Percentiles rank a stretch among this genome's conserved stretches.
Evolutionary conservation across 2,888 invertebrate species (phyloP).

Genomic region (Villa cingulata): DNA sequence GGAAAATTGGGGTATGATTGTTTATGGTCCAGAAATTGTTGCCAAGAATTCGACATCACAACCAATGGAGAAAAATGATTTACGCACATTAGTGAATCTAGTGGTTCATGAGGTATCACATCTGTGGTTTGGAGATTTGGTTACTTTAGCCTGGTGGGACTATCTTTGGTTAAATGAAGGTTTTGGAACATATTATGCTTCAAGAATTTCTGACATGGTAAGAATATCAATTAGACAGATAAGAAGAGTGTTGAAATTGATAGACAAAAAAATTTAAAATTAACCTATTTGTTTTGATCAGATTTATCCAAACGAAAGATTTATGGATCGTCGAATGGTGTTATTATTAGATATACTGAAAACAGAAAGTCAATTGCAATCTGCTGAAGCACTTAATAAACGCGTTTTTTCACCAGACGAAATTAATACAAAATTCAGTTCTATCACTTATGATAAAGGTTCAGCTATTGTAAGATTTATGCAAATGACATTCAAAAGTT

Average conservation of each 20-base stretch:
- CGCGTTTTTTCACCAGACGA: conserved; percentile 3
- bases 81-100: not conserved
- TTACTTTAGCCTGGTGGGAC: conserved; percentile 9
- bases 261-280: too few species aligned
- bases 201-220: conserved; percentile 5
- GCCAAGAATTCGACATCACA: too few species aligned
- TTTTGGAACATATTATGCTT: conserved; percentile 8
- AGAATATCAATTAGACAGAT: too few species aligned
- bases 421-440: conserved; percentile 3
- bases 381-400: not conserved
- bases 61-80: not conserved
- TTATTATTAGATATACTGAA: not conserved
- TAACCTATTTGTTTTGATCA: not conserved
- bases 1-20: conserved; percentile 11
- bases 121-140: conserved; percentile 12
- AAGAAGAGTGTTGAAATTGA: not conserved
- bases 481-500: conserved; percentile 1
- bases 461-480: conserved; percentile 8
- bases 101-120: conserved; percentile 35
- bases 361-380: not conserved
- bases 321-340: not conserved
- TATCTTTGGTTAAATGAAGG: conserved; percentile 11
- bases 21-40: not conserved
- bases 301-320: not conserved
- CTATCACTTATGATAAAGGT: conserved; percentile 2